phyloP scores from a whole-genome alignment of 2,888 invertebrate genomes.

The Tetragonula carbonaria region DNA sequence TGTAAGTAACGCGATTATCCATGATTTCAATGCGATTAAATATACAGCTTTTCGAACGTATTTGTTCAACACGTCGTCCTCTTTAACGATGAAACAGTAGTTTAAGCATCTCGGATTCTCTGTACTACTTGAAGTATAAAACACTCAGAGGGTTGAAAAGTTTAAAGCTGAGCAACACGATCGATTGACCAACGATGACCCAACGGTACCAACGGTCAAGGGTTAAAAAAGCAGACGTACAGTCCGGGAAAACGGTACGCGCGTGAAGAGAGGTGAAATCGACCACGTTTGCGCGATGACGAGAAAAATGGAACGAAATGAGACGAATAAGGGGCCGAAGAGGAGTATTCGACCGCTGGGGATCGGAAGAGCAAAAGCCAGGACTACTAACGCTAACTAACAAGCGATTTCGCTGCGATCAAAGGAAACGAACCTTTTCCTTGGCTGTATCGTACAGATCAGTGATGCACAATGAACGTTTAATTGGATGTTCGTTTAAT shows the following conservation, averaged over 20 bases:
- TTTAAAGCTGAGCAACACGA: too few species aligned
- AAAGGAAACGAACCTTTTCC: constrained; percentile 66
- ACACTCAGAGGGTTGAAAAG: too few species aligned
- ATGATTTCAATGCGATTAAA: too few species aligned
- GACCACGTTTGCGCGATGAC: too few species aligned
- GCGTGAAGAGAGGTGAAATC: constrained; percentile 5
- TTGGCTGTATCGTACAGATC: constrained; percentile 61
- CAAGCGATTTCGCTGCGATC: constrained; percentile 9
- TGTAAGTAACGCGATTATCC: too few species aligned
- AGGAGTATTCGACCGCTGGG: constrained; percentile 17
- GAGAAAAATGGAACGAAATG: background rate
- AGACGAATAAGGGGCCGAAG: constrained; percentile 12
- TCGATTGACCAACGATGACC: too few species aligned
- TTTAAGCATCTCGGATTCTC: too few species aligned
- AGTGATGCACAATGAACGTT: constrained; percentile 36
- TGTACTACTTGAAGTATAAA: too few species aligned
- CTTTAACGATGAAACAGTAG: too few species aligned
- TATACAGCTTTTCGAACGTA: too few species aligned
- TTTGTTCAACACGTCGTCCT: too few species aligned
- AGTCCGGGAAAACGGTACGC: constrained; percentile 68
- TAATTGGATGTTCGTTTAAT: background rate
- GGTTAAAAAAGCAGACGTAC: constrained; percentile 37
- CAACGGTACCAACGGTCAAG: too few species aligned
- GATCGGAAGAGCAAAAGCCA: constrained; percentile 3
- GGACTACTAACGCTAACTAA: background rate